Conservation (phyloP, 2,113 vertebrate species). For the Apus apus region DNA sequence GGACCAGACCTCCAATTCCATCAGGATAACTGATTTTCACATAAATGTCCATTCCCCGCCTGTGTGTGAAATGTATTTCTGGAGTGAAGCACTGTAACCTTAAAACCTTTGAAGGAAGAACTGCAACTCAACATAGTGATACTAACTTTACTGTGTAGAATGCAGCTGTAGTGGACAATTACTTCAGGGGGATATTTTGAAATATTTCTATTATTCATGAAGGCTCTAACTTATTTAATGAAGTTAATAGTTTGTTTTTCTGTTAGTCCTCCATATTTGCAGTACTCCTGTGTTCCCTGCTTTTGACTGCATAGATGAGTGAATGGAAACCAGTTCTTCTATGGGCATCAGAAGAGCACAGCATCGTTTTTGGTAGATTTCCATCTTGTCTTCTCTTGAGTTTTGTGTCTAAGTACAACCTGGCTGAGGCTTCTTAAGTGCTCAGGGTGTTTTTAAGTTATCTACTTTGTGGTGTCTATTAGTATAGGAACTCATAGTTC, state of each 20-base stretch:
- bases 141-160: background rate
- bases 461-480: background rate
- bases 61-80: conserved; percentile 24
- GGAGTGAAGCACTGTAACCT: background rate
- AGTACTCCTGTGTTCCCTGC: background rate
- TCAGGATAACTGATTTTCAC: conserved; percentile 72
- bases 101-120: conserved; percentile 31
- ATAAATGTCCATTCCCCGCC: conserved; percentile 27
- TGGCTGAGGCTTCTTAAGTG: background rate
- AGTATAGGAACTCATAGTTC: background rate
- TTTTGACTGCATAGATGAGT: conserved; percentile 15
- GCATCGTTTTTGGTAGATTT: background rate
- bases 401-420: background rate
- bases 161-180: background rate
- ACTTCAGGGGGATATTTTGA: conserved; percentile 21
- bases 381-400: background rate
- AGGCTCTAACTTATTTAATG: background rate
- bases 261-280: background rate
- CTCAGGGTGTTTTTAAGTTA: background rate
- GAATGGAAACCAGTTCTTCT: background rate
- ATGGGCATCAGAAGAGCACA: background rate
- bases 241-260: background rate
- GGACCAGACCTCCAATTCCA: conserved; percentile 31
- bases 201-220: background rate
- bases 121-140: background rate